Percentiles rank a stretch among this genome's conserved stretches.
Conservation (phyloP, 2,113 vertebrate genomes). For the Perca schrenkii region DNA sequence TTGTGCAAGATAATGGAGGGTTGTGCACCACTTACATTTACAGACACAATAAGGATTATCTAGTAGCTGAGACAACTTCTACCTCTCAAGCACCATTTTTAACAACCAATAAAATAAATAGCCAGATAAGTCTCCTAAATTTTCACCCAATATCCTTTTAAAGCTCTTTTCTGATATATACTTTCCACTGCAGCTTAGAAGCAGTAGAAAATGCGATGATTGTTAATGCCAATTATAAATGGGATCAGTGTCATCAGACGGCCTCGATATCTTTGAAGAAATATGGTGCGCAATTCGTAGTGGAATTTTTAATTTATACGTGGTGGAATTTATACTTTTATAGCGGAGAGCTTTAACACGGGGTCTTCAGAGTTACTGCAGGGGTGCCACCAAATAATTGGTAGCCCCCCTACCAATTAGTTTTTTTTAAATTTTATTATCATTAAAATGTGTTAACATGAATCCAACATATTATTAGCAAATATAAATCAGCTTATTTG, state of each 20-base stretch:
- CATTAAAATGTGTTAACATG: no score
- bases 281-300: neutral
- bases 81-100: neutral
- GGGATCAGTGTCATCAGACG: neutral
- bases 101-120: conserved; percentile 26
- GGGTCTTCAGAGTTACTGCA: no score
- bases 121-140: conserved; percentile 14
- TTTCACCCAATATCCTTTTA: neutral
- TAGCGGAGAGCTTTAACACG: no score
- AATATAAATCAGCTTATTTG: no score
- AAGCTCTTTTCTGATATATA: neutral
- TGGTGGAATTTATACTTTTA: no score
- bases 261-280: neutral
- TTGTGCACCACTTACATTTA: conserved; percentile 21
- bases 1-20: conserved; percentile 1
- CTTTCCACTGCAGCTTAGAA: neutral
- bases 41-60: conserved; percentile 14
- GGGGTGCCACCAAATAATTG: no score
- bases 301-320: no score
- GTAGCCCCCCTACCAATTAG: no score
- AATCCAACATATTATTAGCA: no score
- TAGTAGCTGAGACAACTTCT: neutral
- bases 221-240: neutral
- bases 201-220: neutral
- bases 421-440: no score